phyloP scores from a whole-genome alignment of 1,140 invertebrate species.

The Physella acuta region DNA sequence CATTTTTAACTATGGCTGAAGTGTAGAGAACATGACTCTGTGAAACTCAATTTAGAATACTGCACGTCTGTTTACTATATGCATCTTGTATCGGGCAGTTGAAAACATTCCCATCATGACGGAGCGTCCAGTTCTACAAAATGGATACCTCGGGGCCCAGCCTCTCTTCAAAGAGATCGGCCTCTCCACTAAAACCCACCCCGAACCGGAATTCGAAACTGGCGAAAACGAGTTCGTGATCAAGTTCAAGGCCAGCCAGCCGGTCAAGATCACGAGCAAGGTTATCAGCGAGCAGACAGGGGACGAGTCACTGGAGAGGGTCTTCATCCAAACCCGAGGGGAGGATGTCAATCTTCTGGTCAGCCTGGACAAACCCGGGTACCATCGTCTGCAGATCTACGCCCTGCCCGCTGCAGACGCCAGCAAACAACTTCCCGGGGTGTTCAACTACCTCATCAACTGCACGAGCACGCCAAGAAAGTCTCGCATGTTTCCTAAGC shows the following conservation, averaged over 20 bases:
- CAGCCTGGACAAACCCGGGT: conserved; percentile 46
- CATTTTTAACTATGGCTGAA: no score
- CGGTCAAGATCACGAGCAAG: conserved; percentile 53
- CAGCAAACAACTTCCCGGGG: conserved; percentile 54
- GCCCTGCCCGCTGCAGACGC: conserved; percentile 49
- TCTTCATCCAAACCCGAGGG: conserved; percentile 51
- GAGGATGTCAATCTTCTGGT: conserved; percentile 41
- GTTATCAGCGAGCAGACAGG: conserved; percentile 46
- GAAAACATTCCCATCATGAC: conserved; percentile 41
- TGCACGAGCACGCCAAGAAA: conserved; percentile 28
- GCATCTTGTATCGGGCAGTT: no score
- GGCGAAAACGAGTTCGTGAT: conserved; percentile 45
- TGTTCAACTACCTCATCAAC: conserved; percentile 58
- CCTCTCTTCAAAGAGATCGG: conserved; percentile 42
- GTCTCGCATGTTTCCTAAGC: conserved; percentile 50
- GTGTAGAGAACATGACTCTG: no score
- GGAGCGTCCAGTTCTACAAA: conserved; percentile 40
- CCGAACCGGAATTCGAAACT: conserved; percentile 36
- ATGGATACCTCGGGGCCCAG: conserved; percentile 49
- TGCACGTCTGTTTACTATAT: no score
- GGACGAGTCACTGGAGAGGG: conserved; percentile 47
- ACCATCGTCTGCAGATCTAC: conserved; percentile 58
- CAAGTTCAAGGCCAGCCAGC: conserved; percentile 37
- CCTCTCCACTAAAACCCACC: conserved; percentile 40
- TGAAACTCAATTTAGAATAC: no score